These are phyloP conservation scores for Pongo abelii DNA, from an alignment of 2,113 vertebrate species.

Conservation along the genomic window DNA sequence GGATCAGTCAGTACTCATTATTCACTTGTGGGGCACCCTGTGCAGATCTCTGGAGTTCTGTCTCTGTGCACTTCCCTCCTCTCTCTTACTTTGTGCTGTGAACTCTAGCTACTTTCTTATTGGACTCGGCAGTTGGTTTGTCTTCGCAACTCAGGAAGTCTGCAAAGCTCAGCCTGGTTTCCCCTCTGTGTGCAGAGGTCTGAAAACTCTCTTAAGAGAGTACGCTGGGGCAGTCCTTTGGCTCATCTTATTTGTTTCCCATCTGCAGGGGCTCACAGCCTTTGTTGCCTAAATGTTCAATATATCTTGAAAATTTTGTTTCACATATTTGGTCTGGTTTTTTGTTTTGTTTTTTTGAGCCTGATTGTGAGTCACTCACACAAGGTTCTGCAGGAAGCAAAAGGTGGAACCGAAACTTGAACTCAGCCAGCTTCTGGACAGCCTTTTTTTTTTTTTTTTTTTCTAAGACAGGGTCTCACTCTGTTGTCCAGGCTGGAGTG, in stretches of 20 bases:
- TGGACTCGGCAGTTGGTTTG: neutral
- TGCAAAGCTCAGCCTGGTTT: neutral
- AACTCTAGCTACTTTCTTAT: neutral
- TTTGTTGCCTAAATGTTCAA: neutral
- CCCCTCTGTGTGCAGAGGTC: neutral
- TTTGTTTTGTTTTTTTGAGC: neutral
- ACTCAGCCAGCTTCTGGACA: accelerated
- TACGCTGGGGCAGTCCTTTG: neutral
- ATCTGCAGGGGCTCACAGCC: neutral
- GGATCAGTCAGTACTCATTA: neutral
- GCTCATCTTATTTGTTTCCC: neutral
- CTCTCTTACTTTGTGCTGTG: neutral
- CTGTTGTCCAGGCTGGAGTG: too few species aligned
- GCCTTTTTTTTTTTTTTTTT: neutral
- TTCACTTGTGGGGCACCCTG: neutral
- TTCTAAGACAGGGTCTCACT: too few species aligned
- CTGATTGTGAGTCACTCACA: neutral
- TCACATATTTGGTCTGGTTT: neutral
- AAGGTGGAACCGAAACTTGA: neutral
- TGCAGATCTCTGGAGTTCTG: neutral
- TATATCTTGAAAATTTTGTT: neutral
- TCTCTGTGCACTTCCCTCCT: neutral
- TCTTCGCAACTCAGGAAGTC: neutral
- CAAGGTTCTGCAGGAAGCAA: neutral
- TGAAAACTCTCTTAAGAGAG: neutral